Evolutionary conservation across 2,113 vertebrate species (phyloP).

Genomic region (Mola mola): DNA sequence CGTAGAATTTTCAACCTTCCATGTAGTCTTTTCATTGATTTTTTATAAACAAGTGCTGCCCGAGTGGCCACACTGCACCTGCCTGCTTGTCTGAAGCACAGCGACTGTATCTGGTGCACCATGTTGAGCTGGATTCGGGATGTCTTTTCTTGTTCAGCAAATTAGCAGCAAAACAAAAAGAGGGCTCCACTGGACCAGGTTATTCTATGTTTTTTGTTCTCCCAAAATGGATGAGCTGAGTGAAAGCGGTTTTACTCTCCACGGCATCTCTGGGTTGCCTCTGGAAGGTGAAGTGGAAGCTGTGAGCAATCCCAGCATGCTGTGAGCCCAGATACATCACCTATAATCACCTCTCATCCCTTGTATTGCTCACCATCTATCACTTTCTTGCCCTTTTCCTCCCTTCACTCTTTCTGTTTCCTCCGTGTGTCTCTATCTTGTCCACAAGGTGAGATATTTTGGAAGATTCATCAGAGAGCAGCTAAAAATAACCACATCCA

Average conservation of each 20-base stretch:
- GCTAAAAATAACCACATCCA: conserved; percentile 70
- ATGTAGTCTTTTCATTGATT: not conserved
- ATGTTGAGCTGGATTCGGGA: conserved; percentile 7
- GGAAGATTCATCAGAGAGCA: conserved; percentile 69
- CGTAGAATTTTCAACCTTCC: conserved; percentile 23
- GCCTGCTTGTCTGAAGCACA: conserved; percentile 16
- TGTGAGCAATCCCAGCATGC: conserved; percentile 29
- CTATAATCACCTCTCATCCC: conserved; percentile 33
- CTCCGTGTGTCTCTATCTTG: conserved; percentile 16
- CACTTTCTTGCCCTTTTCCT: conserved; percentile 30
- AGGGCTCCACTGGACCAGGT: conserved; percentile 2
- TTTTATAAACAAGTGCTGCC: not conserved
- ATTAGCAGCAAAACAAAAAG: conserved; percentile 10
- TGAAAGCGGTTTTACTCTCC: conserved; percentile 28
- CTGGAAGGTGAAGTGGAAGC: conserved; percentile 29
- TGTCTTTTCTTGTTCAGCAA: conserved; percentile 22
- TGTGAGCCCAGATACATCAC: conserved; percentile 42
- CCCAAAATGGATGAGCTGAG: conserved; percentile 11
- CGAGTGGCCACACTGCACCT: conserved; percentile 22
- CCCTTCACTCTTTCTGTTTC: conserved; percentile 18
- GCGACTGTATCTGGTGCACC: conserved; percentile 24
- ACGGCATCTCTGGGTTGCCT: conserved; percentile 34
- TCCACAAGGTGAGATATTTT: conserved; percentile 56
- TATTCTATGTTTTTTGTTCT: conserved; percentile 13
- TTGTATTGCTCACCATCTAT: conserved; percentile 22